A percentile compares a stretch with the other conserved stretches of the same genome.
These are phyloP conservation scores for Homalodisca vitripennis DNA, from an alignment of 1,140 invertebrate species.

Conservation along the genomic window DNA sequence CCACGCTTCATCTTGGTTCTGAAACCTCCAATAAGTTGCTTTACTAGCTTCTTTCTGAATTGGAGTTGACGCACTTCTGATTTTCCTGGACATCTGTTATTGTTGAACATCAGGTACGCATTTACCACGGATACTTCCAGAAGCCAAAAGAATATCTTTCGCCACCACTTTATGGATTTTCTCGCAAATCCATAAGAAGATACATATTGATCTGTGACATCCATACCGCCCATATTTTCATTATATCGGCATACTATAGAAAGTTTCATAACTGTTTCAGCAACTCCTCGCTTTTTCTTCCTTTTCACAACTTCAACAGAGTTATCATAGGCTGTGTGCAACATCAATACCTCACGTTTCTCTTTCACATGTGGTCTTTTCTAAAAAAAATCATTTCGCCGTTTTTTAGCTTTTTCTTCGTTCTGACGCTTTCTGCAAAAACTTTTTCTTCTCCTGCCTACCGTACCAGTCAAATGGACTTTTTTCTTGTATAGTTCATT, in stretches of 20 bases:
- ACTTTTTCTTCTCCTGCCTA: background rate
- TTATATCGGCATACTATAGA: conserved; percentile 13
- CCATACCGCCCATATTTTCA: conserved; percentile 5
- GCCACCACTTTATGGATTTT: conserved; percentile 24
- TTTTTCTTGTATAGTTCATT: background rate
- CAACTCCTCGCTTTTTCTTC: background rate
- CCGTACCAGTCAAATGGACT: background rate
- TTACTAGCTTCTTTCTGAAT: no score
- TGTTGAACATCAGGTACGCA: conserved; percentile 8
- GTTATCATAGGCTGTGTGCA: conserved; percentile 3
- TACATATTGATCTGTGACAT: conserved; percentile 1
- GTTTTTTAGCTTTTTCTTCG: background rate
- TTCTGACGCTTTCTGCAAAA: background rate
- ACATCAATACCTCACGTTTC: background rate
- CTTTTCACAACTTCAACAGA: background rate
- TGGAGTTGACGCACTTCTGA: no score
- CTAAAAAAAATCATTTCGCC: background rate
- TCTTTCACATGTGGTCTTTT: background rate
- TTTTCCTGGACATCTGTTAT: no score
- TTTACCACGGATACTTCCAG: conserved; percentile 14
- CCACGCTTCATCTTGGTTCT: no score
- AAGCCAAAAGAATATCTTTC: conserved; percentile 19
- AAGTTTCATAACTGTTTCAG: conserved; percentile 14
- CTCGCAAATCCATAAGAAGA: background rate
- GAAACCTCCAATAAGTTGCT: no score